Conservation (phyloP, 92 coral and sea anemone genomes). For the Bergia sp. region DNA sequence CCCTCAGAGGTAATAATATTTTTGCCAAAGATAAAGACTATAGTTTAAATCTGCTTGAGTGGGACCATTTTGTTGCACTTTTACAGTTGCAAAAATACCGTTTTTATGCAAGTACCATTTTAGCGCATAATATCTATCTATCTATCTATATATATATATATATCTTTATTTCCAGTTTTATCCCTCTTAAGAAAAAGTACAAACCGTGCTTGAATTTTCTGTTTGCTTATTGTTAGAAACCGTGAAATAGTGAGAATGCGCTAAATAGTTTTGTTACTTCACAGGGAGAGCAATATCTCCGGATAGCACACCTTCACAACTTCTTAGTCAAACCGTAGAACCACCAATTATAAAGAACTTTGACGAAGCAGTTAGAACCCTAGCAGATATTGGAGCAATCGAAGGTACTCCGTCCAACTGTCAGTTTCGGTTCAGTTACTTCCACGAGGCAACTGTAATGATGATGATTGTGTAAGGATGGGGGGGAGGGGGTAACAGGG, state of each 20-base stretch:
- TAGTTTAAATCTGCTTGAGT: too few species aligned
- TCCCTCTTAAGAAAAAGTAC: background rate
- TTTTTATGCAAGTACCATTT: too few species aligned
- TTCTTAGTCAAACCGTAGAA: conserved; percentile 31
- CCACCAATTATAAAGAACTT: conserved; percentile 33
- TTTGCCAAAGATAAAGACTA: too few species aligned
- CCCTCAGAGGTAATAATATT: too few species aligned
- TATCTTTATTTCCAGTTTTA: background rate
- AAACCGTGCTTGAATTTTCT: background rate
- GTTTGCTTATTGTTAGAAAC: too few species aligned
- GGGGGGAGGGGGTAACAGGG: too few species aligned
- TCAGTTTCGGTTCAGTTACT: background rate
- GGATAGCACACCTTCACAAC: conserved; percentile 11
- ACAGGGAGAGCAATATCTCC: conserved; percentile 24
- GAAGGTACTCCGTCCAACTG: background rate
- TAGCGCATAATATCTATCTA: too few species aligned
- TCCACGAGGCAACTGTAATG: background rate
- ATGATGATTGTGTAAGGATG: too few species aligned
- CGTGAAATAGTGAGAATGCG: background rate
- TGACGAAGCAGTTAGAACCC: conserved; percentile 18
- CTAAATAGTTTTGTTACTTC: background rate
- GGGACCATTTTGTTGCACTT: too few species aligned
- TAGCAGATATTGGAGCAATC: conserved; percentile 30
- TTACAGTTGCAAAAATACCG: too few species aligned
- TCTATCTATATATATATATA: too few species aligned